These are phyloP conservation scores for Drosophila flavopinicola DNA, from an alignment of 2,888 invertebrate genomes.

Conservation along the genomic window DNA sequence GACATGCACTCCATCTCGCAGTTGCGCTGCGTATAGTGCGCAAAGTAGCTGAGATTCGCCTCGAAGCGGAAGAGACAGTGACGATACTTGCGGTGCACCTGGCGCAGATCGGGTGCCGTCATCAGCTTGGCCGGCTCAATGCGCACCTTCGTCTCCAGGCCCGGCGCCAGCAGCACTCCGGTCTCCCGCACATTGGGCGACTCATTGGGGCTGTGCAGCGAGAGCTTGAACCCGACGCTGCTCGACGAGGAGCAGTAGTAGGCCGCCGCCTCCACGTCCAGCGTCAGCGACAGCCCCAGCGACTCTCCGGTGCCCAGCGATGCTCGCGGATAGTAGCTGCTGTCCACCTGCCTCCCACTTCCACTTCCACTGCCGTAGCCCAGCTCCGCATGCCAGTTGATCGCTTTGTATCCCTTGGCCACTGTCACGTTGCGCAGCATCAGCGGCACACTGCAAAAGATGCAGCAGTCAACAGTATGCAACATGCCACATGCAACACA, in stretches of 20 bases:
- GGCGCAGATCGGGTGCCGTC: conserved; percentile 66
- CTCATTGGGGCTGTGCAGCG: conserved; percentile 81
- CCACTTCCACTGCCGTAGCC: conserved; percentile 86
- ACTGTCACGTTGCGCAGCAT: conserved; percentile 42
- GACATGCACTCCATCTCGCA: conserved; percentile 92
- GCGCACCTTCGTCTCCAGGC: conserved; percentile 78
- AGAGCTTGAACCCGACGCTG: conserved; percentile 84
- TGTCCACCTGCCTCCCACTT: too few relatives aligned
- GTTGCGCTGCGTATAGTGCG: conserved; percentile 91
- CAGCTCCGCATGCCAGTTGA: conserved; percentile 91
- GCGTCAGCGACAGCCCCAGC: conserved; percentile 88
- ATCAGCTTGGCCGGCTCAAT: conserved; percentile 76
- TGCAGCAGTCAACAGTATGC: neutral
- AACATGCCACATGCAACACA: neutral
- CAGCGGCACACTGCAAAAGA: conserved; percentile 51
- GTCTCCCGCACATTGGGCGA: conserved; percentile 79
- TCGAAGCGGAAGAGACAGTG: conserved; percentile 90
- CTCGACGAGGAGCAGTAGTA: conserved; percentile 92
- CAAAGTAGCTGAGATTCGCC: conserved; percentile 87
- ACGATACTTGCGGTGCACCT: conserved; percentile 81
- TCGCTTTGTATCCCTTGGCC: conserved; percentile 37
- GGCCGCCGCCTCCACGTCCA: conserved; percentile 89
- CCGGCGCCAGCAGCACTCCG: conserved; percentile 75
- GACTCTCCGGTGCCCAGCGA: conserved; percentile 87
- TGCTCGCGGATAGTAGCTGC: conserved; percentile 86